Base-by-base conservation (phyloP, 2,888 invertebrate genomes). In the Conistra vaccinii region DNA sequence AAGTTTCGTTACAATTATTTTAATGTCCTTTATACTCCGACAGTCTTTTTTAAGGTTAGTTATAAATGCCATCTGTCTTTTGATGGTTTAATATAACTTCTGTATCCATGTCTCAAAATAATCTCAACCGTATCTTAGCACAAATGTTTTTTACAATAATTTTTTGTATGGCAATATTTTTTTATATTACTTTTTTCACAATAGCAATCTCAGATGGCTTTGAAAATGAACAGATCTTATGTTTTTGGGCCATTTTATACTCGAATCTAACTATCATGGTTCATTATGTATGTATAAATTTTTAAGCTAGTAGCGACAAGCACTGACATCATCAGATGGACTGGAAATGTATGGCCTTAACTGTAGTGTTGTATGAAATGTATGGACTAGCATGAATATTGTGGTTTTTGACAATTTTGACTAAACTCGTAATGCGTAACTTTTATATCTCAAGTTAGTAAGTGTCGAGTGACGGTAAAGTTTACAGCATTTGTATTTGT, bases 331-430 rank as follows among this genome's bases (percentile, higher is more conserved):
- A 87, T 83, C 81, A 39, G 26, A 86, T 83, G 85, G 87, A 90
- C 88, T 90, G 87, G 78, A 76, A 83, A 78, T 77, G 76, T 81
- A 85, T 86, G 87, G 90, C 90, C 90, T 90, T 90, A 89, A 66
- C 32, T 69, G 55, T 86, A 84, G 70, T 39, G 65, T 83, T 84
- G 77, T 84, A 79, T 81, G 73, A 78, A 76, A 80, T 84, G 77
- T 84, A 62, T 82, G 75, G 62, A 76, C 63, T 69, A 76, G 61
- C 74, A 80, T 73, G 70, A 14, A 62, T 45, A 61, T 62, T 72
- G 68, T 80, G 74, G 63, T 70, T 78, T 87, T 78, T 60, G 62
- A 72, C 69, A 57, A 45, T 69, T 61, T 69, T 69, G n/a, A 58
- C 45, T 57, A 32, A 48, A 48, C 26, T 55, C n/a, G 12, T 48